Conservation (phyloP, 2,113 vertebrate species). For the Hippolais icterina region DNA sequence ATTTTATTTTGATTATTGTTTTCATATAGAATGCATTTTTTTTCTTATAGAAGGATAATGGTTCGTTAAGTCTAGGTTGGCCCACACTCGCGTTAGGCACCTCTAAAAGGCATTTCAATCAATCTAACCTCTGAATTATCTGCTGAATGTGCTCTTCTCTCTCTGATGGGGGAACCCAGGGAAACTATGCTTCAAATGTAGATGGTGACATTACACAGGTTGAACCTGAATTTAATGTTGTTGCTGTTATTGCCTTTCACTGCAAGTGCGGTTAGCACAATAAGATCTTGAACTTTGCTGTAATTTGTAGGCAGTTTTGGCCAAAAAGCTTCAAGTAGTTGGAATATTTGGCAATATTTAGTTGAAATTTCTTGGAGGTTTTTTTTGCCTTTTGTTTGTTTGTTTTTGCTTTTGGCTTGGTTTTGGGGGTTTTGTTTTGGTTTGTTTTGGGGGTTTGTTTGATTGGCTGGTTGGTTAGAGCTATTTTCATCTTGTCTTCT, state of each 20-base stretch:
- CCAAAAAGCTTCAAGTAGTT: neutral
- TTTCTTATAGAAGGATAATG: neutral
- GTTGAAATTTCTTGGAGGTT: rapidly evolving
- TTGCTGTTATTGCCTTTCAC: neutral
- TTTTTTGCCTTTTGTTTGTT: neutral
- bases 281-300: neutral
- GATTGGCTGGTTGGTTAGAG: neutral
- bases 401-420: neutral
- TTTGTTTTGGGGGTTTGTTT: neutral
- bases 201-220: neutral
- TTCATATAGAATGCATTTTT: neutral
- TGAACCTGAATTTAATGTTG: neutral
- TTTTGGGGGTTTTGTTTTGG: neutral
- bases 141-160: neutral
- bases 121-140: neutral
- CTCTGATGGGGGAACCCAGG: neutral
- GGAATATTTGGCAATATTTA: neutral
- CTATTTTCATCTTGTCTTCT: neutral
- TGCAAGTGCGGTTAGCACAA: neutral
- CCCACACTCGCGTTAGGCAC: neutral
- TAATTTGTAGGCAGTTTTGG: neutral
- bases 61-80: neutral
- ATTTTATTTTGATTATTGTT: neutral
- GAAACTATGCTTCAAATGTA: neutral
- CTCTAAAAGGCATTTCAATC: neutral